phyloP scores from a whole-genome alignment of 1,140 invertebrate genomes.

The Chironomus tepperi region DNA sequence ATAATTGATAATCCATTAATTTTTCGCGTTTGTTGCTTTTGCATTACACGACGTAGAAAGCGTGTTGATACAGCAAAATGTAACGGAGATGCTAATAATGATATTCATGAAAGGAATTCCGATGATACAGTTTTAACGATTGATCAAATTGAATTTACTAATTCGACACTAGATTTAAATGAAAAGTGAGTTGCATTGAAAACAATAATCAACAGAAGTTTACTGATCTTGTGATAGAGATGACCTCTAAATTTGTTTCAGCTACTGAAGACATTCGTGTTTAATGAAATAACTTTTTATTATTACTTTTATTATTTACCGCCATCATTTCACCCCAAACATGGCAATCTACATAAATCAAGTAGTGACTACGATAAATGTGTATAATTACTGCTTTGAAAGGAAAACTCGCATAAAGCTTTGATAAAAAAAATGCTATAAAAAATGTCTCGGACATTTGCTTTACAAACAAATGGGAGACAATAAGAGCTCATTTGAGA shows the following conservation, averaged over 20 bases:
- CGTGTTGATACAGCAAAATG: background rate
- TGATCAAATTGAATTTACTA: background rate
- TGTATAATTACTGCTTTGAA: background rate
- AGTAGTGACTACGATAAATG: background rate
- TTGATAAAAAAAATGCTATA: too few species aligned
- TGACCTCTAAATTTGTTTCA: background rate
- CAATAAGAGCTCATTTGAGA: too few species aligned
- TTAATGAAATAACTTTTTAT: conserved; percentile 9
- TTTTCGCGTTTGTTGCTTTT: background rate
- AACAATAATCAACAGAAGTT: background rate
- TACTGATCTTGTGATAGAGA: background rate
- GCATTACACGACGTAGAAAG: background rate
- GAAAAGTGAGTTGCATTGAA: background rate
- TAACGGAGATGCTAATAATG: background rate
- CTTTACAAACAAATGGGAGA: too few species aligned
- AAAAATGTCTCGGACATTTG: too few species aligned
- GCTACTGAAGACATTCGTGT: conserved; percentile 15
- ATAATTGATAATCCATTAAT: background rate
- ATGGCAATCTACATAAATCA: background rate
- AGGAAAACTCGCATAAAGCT: too few species aligned
- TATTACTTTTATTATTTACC: background rate
- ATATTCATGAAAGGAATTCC: background rate
- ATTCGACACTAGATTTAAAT: background rate
- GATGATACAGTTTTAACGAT: conserved; percentile 1
- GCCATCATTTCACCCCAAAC: background rate